Evolutionary conservation across 2,113 vertebrate genomes (phyloP).

Genomic region (Burhinus bistriatus): DNA sequence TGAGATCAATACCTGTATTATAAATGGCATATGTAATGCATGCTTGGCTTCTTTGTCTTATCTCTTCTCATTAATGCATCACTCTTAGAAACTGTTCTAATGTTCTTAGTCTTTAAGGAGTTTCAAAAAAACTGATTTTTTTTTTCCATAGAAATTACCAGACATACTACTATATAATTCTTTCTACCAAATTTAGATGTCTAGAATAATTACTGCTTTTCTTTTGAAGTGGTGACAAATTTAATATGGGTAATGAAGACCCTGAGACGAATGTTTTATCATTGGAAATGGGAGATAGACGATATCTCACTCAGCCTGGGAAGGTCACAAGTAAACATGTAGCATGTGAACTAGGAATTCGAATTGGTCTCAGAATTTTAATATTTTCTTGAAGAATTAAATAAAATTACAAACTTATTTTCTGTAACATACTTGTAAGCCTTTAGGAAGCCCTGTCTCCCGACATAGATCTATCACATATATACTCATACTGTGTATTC

Average conservation of each 20-base stretch:
- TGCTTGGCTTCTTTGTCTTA: fast-evolving
- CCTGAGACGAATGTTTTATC: not conserved
- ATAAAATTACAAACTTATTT: not conserved
- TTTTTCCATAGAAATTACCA: not conserved
- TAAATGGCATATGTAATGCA: not conserved
- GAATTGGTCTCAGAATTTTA: not conserved
- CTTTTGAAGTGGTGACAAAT: not conserved
- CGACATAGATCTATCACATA: not conserved
- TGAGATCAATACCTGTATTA: not conserved
- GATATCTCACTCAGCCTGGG: not conserved
- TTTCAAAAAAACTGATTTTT: not conserved
- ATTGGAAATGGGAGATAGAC: not conserved
- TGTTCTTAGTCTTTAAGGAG: not conserved
- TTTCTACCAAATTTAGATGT: not conserved
- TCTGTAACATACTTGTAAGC: not conserved
- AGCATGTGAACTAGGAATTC: not conserved
- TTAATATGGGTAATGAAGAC: not conserved
- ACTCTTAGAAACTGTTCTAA: not conserved
- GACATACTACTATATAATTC: not conserved
- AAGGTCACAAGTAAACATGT: not conserved
- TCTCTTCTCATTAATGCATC: not conserved
- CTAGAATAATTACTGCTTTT: not conserved
- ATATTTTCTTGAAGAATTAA: not conserved
- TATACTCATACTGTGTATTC: not conserved
- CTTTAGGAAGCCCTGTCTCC: not conserved